Conservation (phyloP, 2,797 vertebrate species). For the Okamejei kenojei region DNA sequence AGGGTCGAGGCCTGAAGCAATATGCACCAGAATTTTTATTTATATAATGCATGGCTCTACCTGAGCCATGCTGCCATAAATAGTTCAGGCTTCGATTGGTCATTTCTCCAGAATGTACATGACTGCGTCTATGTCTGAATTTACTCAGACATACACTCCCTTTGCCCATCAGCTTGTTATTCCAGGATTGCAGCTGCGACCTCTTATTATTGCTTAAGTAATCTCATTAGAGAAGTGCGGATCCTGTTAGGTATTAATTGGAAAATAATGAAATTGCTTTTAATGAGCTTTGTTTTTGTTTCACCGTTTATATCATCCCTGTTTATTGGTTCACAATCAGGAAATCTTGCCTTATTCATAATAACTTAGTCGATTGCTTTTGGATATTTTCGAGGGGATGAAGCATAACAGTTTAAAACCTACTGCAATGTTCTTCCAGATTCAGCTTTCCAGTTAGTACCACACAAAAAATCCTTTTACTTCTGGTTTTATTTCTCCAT, state of each 20-base stretch:
- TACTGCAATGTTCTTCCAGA: slow-evolving; percentile 6
- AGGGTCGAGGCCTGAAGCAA: too few species aligned
- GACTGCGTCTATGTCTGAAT: not conserved
- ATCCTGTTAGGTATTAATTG: not conserved
- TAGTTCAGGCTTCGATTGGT: not conserved
- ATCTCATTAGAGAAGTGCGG: not conserved
- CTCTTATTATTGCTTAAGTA: slow-evolving; percentile 2
- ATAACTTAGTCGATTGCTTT: not conserved
- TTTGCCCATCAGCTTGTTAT: not conserved
- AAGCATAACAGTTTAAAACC: not conserved
- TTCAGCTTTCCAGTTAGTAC: not conserved
- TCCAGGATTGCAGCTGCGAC: not conserved
- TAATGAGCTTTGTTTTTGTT: not conserved
- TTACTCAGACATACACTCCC: not conserved
- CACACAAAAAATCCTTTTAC: not conserved
- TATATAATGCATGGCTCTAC: too few species aligned
- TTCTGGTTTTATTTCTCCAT: slow-evolving; percentile 17
- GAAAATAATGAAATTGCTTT: not conserved
- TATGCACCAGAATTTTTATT: not conserved
- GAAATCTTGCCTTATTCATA: not conserved
- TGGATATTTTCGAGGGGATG: not conserved
- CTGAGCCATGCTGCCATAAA: not conserved
- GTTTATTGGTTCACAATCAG: not conserved
- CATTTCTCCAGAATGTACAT: not conserved
- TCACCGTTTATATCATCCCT: not conserved